Evolutionary conservation across 2,888 invertebrate genomes (phyloP).

Genomic region (Metacarcinus magister): DNA sequence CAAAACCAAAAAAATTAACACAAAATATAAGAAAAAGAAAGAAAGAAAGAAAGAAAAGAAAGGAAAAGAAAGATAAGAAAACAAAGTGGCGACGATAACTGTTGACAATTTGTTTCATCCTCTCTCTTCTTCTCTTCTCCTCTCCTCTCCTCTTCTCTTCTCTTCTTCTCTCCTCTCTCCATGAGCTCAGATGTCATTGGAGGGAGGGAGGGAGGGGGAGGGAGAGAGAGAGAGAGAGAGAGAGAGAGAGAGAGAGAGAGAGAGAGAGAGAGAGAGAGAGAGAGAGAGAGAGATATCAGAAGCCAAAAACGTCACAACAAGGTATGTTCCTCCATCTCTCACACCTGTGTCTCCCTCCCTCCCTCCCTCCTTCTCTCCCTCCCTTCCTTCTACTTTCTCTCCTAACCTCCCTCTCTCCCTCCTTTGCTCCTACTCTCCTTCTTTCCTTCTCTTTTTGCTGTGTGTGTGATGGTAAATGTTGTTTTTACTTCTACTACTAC

Average conservation of each 20-base stretch:
- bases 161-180: too few relatives aligned
- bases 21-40: too few relatives aligned
- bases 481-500: not conserved
- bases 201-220: not conserved
- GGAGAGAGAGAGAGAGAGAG: slow-evolving; percentile 14
- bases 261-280: slow-evolving; percentile 26
- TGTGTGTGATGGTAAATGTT: too few relatives aligned
- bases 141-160: too few relatives aligned
- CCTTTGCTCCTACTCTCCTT: not conserved
- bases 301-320: not conserved
- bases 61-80: too few relatives aligned
- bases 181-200: not conserved
- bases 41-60: too few relatives aligned
- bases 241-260: slow-evolving; percentile 26
- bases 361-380: not conserved
- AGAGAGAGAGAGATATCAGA: too few relatives aligned
- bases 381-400: not conserved
- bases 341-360: not conserved
- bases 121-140: too few relatives aligned
- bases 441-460: not conserved
- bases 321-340: too few relatives aligned
- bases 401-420: not conserved
- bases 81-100: too few relatives aligned
- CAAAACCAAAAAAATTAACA: too few relatives aligned
- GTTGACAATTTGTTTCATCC: too few relatives aligned